A percentile compares a stretch with the other conserved stretches of the same genome.
These are phyloP conservation scores for Ctenicera cuprea DNA, from an alignment of 2,888 invertebrate genomes.

Conservation along the genomic window DNA sequence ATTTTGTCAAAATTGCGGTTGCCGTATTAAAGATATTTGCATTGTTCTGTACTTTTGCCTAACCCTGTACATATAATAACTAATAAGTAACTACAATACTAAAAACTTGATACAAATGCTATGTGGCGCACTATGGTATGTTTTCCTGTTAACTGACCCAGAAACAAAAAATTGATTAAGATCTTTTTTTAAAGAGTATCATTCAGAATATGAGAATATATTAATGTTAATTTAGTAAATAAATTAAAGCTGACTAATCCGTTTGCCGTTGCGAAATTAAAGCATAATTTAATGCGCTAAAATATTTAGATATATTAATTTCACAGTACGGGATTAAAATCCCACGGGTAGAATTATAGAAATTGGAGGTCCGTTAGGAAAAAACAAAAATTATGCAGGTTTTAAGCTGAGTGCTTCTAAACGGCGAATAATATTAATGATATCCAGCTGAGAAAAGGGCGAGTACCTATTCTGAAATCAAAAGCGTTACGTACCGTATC, in stretches of 20 bases:
- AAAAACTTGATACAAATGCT: too few species aligned
- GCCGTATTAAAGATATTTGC: too few species aligned
- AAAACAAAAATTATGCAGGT: slow-evolving; percentile 52
- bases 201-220: too few species aligned
- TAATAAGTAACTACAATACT: too few species aligned
- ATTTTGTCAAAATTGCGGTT: too few species aligned
- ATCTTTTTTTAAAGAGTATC: too few species aligned
- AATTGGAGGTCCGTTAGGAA: slow-evolving; percentile 27
- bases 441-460: slow-evolving; percentile 52
- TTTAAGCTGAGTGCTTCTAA: slow-evolving; percentile 40
- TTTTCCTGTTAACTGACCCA: too few species aligned
- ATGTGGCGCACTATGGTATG: too few species aligned
- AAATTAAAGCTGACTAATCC: slow-evolving; percentile 5
- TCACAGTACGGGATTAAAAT: slow-evolving; percentile 51
- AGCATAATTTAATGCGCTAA: slow-evolving; percentile 26
- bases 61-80: too few species aligned
- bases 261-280: slow-evolving; percentile 25
- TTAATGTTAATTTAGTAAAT: too few species aligned
- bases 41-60: too few species aligned
- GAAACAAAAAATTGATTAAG: too few species aligned
- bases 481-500: slow-evolving; percentile 53
- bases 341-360: slow-evolving; percentile 45
- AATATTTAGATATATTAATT: slow-evolving; percentile 50
- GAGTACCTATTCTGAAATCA: slow-evolving; percentile 46
- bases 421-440: slow-evolving; percentile 47